Percentiles rank a stretch among this genome's conserved stretches.
Conservation (phyloP, 2,797 vertebrate species). For the Caiman crocodilus region DNA sequence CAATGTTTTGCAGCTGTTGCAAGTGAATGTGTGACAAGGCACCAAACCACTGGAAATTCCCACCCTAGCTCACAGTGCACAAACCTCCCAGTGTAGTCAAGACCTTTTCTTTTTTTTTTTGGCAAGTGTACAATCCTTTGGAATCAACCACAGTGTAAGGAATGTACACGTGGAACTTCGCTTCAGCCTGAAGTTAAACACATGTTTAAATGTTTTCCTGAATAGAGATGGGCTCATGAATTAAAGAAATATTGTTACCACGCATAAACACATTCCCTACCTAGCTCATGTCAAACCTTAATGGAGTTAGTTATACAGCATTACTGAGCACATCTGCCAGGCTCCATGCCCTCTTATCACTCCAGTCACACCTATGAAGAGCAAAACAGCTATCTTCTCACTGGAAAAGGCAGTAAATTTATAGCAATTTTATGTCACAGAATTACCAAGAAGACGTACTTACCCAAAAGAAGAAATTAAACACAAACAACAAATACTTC, state of each 20-base stretch:
- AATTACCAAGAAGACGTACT: conserved; percentile 67
- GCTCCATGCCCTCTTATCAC: not conserved
- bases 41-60: too few species aligned
- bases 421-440: not conserved
- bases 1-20: too few species aligned
- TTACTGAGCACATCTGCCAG: not conserved
- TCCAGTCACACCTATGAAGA: not conserved
- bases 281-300: not conserved
- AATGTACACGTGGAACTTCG: too few species aligned
- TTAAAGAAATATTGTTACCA: not conserved
- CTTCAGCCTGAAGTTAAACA: not conserved
- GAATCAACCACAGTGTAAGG: too few species aligned
- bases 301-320: not conserved
- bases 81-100: too few species aligned
- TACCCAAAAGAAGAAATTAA: conserved; percentile 95
- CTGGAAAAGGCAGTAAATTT: not conserved
- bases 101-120: too few species aligned
- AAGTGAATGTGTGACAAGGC: too few species aligned
- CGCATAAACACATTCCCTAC: not conserved
- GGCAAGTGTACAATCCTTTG: too few species aligned
- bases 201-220: not conserved
- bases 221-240: not conserved
- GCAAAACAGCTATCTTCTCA: not conserved
- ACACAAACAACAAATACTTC: conserved; percentile 91
- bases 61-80: too few species aligned